These are phyloP conservation scores for Eciton burchellii DNA, from an alignment of 1,140 invertebrate genomes.

Conservation along the genomic window DNA sequence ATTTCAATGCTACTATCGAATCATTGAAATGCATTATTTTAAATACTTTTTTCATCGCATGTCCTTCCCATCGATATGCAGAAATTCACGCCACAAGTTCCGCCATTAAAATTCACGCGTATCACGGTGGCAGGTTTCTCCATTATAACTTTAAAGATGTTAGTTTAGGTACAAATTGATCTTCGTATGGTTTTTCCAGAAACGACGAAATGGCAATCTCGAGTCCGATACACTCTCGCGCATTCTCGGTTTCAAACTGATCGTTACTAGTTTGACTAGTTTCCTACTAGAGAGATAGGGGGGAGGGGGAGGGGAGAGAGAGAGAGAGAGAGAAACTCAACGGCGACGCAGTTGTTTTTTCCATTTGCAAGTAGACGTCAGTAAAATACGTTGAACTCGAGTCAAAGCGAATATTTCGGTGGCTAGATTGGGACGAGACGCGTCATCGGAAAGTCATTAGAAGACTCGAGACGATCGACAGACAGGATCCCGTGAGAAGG, in stretches of 20 bases:
- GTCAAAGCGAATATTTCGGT: slow-evolving; percentile 30
- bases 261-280: slow-evolving; percentile 66
- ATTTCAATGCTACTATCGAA: slow-evolving; percentile 11
- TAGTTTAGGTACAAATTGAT: slow-evolving; percentile 31
- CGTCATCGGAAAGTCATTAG: slow-evolving; percentile 66
- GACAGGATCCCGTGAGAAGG: slow-evolving; percentile 47
- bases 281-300: not conserved
- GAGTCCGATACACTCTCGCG: slow-evolving; percentile 3
- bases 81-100: not conserved
- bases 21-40: slow-evolving; percentile 22
- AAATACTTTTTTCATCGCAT: not conserved
- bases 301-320: too few relatives aligned
- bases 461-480: slow-evolving; percentile 43
- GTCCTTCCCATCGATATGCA: not conserved
- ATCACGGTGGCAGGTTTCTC: not conserved
- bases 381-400: slow-evolving; percentile 12
- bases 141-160: not conserved
- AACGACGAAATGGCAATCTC: not conserved
- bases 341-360: slow-evolving; percentile 12
- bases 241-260: not conserved
- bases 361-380: not conserved
- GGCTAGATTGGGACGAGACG: not conserved
- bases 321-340: slow-evolving; percentile 40
- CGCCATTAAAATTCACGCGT: slow-evolving; percentile 15
- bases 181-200: not conserved